phyloP scores from a whole-genome alignment of 2,888 invertebrate species.

The Parnassius smintheus region DNA sequence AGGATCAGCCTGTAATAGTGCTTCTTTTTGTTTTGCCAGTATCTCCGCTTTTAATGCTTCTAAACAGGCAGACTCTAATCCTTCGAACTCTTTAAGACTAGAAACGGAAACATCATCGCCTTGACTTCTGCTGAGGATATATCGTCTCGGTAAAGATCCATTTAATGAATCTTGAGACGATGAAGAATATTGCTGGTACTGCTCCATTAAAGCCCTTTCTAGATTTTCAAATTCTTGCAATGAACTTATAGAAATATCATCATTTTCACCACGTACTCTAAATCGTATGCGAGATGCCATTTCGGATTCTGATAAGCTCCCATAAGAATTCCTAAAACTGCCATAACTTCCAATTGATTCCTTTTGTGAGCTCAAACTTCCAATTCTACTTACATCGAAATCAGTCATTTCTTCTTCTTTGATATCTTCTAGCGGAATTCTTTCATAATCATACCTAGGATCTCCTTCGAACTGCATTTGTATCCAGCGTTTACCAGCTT shows the following conservation, averaged over 20 bases:
- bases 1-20: conserved; percentile 83
- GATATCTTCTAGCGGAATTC: conserved; percentile 93
- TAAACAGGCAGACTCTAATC: conserved; percentile 92
- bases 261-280: conserved; percentile 92
- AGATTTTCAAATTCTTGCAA: conserved; percentile 96
- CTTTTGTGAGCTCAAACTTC: conserved; percentile 89
- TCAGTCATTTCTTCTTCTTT: conserved; percentile 95
- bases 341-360: conserved; percentile 90
- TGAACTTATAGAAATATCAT: conserved; percentile 95
- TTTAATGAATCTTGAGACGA: conserved; percentile 94
- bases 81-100: conserved; percentile 96
- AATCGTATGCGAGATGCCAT: conserved; percentile 91
- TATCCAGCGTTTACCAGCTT: conserved; percentile 92
- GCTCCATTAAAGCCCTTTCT: conserved; percentile 92
- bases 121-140: conserved; percentile 86
- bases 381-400: conserved; percentile 89
- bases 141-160: conserved; percentile 89
- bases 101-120: conserved; percentile 93
- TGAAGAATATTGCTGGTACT: conserved; percentile 85
- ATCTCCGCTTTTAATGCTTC: conserved; percentile 92
- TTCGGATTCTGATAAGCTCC: conserved; percentile 96
- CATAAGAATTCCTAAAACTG: conserved; percentile 92
- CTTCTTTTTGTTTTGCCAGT: conserved; percentile 92
- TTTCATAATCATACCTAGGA: conserved; percentile 88
- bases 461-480: conserved; percentile 93